Percentiles rank a stretch among this genome's conserved stretches.
These are phyloP conservation scores for Neoitamus cyanurus DNA, from an alignment of 2,888 invertebrate genomes.

Conservation along the genomic window DNA sequence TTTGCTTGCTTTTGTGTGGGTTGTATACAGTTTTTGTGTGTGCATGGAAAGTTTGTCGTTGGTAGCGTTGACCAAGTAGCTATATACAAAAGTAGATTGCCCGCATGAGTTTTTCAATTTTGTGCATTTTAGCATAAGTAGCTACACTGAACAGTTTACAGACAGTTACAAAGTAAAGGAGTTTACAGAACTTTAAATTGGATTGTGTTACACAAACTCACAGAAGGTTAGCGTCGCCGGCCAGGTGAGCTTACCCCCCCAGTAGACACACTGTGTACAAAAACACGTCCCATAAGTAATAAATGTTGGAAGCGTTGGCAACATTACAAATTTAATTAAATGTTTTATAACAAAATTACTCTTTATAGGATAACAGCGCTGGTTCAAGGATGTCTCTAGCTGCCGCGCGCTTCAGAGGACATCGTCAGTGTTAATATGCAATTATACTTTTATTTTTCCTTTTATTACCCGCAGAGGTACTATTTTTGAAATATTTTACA, in stretches of 20 bases:
- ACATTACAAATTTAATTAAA: conserved; percentile 16
- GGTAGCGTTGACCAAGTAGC: not conserved
- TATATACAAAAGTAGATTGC: not conserved
- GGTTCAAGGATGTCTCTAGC: conserved; percentile 24
- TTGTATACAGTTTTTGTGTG: not conserved
- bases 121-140: not conserved
- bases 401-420: not conserved
- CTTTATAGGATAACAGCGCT: conserved; percentile 9
- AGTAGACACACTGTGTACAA: conserved; percentile 10
- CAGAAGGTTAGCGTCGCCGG: not conserved
- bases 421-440: not conserved
- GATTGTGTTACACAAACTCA: not conserved
- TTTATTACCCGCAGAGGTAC: not conserved
- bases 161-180: not conserved
- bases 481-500: not conserved
- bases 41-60: not conserved
- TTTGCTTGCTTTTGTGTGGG: conserved; percentile 32
- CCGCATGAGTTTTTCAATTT: conserved; percentile 26
- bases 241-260: not conserved
- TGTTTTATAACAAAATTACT: conserved; percentile 6
- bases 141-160: conserved; percentile 21
- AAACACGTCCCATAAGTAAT: not conserved
- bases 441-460: not conserved
- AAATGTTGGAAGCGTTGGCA: not conserved
- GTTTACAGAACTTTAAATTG: not conserved